Evolutionary conservation across 2,113 vertebrate species (phyloP).

Genomic region (Nyctereutes procyonoides): DNA sequence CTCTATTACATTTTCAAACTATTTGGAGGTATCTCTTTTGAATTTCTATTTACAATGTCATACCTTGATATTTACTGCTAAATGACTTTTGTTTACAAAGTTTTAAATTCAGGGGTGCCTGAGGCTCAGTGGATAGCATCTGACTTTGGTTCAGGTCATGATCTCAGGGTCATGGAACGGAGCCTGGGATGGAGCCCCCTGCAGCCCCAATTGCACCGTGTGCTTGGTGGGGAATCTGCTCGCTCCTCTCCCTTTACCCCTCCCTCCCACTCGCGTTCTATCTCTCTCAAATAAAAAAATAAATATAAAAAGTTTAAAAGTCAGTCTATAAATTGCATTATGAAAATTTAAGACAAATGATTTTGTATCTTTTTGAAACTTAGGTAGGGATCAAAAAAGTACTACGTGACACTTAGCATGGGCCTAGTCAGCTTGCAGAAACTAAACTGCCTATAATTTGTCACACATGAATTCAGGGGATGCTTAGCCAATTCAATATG

Average conservation of each 20-base stretch:
- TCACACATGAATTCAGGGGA: slow-evolving; percentile 59
- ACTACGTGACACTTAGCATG: slow-evolving; percentile 21
- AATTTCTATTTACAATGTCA: neutral
- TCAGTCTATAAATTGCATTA: slow-evolving; percentile 58
- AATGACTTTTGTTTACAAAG: neutral
- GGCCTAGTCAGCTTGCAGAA: slow-evolving; percentile 41
- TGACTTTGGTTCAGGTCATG: neutral
- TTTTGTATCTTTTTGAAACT: slow-evolving; percentile 63
- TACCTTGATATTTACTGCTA: neutral
- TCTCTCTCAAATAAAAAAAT: neutral
- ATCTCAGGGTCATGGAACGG: neutral
- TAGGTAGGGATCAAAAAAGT: slow-evolving; percentile 38
- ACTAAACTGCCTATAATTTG: slow-evolving; percentile 58
- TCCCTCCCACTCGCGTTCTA: neutral
- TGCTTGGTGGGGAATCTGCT: neutral
- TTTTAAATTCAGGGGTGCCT: neutral
- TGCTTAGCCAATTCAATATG: slow-evolving; percentile 50
- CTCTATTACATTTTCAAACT: neutral
- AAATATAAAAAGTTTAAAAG: slow-evolving; percentile 20
- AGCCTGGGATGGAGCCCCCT: neutral
- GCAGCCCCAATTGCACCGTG: neutral
- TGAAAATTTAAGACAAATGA: slow-evolving; percentile 54
- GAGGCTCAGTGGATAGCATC: neutral
- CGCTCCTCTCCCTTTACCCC: neutral
- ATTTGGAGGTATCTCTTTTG: neutral